Conservation (phyloP, 2,797 vertebrate genomes). For the Pseudotriccus pelzelni region DNA sequence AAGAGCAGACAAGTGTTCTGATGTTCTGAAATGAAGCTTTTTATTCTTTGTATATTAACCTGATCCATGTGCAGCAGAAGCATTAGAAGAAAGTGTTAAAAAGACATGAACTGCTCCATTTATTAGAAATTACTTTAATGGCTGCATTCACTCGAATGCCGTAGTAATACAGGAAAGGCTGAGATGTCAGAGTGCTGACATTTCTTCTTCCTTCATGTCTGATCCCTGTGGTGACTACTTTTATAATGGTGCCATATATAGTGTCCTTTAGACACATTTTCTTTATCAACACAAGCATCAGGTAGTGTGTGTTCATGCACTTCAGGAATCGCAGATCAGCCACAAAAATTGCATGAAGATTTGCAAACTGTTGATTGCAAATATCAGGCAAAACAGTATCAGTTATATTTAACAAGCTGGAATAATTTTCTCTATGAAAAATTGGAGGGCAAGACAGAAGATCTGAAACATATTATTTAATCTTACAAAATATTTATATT, state of each 20-base stretch:
- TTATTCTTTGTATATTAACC: background rate
- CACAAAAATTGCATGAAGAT: background rate
- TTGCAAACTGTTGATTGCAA: background rate
- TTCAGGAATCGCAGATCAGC: background rate
- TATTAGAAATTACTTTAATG: constrained; percentile 1
- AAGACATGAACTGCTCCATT: background rate
- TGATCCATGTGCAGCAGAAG: background rate
- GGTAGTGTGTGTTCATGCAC: background rate
- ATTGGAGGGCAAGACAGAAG: accelerated
- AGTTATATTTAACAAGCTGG: background rate
- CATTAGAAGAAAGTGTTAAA: background rate
- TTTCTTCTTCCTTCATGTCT: background rate
- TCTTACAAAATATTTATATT: background rate
- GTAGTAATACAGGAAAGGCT: background rate
- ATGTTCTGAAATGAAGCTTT: background rate
- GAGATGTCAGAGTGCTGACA: background rate
- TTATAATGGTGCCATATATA: background rate
- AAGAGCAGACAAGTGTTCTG: background rate
- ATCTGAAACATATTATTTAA: background rate
- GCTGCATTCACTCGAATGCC: background rate
- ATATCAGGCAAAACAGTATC: background rate
- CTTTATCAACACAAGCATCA: background rate
- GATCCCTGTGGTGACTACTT: background rate
- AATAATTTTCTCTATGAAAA: background rate
- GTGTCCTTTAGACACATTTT: background rate